Base-by-base conservation (phyloP, 1,140 invertebrate species). In the Ptiloglossa arizonensis region DNA sequence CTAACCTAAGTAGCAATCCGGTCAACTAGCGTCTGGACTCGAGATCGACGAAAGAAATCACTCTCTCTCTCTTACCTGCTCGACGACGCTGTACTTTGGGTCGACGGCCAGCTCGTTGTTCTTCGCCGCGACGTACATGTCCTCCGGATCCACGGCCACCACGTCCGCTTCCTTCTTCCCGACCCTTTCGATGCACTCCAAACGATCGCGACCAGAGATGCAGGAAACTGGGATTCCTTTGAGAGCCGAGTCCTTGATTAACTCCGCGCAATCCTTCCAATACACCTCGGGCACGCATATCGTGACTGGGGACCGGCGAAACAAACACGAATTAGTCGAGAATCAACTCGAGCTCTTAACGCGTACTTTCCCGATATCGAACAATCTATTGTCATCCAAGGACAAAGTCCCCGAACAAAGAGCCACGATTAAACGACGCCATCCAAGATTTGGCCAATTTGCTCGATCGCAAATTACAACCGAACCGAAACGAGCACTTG, bases 41-140 rank as follows among this genome's bases (percentile, higher is more conserved):
- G n/a, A n/a, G n/a, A n/a, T n/a, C n/a, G n/a, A n/a, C n/a, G n/a
- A n/a, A n/a, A n/a, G n/a, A n/a, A n/a, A n/a, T n/a, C n/a, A n/a
- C 35, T 2, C 9, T 35, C 9, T 35, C 9, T 15, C 0, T 19
- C n/a, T 93, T 76, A 94, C 93, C 70, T 95, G 95, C 56, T 96
- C 94, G 68, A 96, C 94, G 86, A 96, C 94, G 50, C 94, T 95
- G 86, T 96, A 95, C 1, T 96, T 93, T 0, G 93, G 93, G 77
- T 95, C 95, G 73, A 95, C 93, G 77, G 95, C 92, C 70, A 94
- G 94, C 27, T 94, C 93, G 48, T 86, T 69, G n/a, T 94, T 93
- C 46, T 95, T 95, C 29, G 94, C 95, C 15, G 96, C 97, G 6
- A 97, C 94, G 88, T 97, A 98, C 94, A 97, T 95, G 82, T 96